These are phyloP conservation scores for Phorcus lineatus DNA, from an alignment of 2,888 invertebrate genomes.

Conservation along the genomic window DNA sequence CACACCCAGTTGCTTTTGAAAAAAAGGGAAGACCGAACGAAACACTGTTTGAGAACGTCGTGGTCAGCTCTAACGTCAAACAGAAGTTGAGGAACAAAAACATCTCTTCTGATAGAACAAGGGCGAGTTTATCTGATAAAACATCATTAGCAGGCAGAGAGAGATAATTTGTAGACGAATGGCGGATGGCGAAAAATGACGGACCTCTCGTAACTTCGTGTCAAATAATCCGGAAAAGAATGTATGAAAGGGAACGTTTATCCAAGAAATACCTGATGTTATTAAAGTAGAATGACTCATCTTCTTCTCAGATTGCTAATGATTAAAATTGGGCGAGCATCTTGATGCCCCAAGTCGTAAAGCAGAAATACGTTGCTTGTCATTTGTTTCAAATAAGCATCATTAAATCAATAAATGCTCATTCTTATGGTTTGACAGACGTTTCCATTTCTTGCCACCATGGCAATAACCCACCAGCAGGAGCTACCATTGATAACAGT, in stretches of 20 bases:
- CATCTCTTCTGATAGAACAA: neutral
- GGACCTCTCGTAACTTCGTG: neutral
- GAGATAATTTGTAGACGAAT: neutral
- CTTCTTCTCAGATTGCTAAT: neutral
- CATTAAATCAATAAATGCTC: too few relatives aligned
- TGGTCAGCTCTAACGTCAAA: neutral
- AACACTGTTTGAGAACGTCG: neutral
- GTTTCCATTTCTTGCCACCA: too few relatives aligned
- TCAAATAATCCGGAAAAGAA: neutral
- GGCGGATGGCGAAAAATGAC: neutral
- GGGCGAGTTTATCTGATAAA: constrained; percentile 1
- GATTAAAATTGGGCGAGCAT: too few relatives aligned
- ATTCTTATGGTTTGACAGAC: too few relatives aligned
- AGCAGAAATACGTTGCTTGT: too few relatives aligned
- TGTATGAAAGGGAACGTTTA: neutral
- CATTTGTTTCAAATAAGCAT: too few relatives aligned
- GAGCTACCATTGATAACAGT: too few relatives aligned
- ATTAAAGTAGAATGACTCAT: neutral
- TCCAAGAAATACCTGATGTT: constrained; percentile 1
- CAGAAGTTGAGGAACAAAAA: neutral
- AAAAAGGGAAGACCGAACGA: neutral
- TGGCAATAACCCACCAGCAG: too few relatives aligned
- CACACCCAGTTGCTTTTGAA: constrained; percentile 6
- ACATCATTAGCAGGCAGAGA: neutral
- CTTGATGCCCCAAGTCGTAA: too few relatives aligned